phyloP scores from a whole-genome alignment of 2,797 vertebrate genomes.

The Ceyx erithaca region DNA sequence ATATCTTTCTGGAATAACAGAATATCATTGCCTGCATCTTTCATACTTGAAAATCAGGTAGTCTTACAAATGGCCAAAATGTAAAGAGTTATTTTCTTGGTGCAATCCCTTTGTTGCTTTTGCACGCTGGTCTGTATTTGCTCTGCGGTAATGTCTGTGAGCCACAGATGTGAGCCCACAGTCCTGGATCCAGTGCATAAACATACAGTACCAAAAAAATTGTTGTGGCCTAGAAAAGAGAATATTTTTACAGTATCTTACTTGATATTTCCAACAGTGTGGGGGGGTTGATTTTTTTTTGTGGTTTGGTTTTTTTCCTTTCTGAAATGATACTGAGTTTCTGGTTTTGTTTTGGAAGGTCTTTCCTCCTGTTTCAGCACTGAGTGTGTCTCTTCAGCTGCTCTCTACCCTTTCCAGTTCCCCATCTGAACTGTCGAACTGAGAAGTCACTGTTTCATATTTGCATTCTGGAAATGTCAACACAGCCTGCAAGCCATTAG shows the following conservation, averaged over 20 bases:
- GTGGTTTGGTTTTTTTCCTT: neutral
- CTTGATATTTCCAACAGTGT: neutral
- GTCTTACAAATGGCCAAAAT: neutral
- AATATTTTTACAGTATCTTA: neutral
- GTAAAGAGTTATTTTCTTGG: neutral
- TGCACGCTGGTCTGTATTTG: neutral
- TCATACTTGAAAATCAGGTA: neutral
- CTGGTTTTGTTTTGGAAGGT: neutral
- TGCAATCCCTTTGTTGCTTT: neutral
- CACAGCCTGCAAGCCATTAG: neutral
- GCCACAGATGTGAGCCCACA: neutral
- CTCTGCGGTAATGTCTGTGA: neutral
- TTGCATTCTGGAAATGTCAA: conserved; percentile 24
- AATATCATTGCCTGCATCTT: neutral
- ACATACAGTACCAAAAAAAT: neutral
- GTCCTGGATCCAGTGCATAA: neutral
- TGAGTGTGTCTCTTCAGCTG: neutral
- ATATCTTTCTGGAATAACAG: neutral
- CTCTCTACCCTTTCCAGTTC: neutral
- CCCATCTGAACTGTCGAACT: neutral
- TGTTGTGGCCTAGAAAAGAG: neutral
- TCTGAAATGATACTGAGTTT: neutral
- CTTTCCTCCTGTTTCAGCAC: neutral
- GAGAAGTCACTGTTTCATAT: neutral
- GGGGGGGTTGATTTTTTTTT: neutral